Percentiles rank a stretch among this genome's conserved stretches.
These are phyloP conservation scores for Scaptomyza parva DNA, from an alignment of 2,888 invertebrate species.

Conservation along the genomic window DNA sequence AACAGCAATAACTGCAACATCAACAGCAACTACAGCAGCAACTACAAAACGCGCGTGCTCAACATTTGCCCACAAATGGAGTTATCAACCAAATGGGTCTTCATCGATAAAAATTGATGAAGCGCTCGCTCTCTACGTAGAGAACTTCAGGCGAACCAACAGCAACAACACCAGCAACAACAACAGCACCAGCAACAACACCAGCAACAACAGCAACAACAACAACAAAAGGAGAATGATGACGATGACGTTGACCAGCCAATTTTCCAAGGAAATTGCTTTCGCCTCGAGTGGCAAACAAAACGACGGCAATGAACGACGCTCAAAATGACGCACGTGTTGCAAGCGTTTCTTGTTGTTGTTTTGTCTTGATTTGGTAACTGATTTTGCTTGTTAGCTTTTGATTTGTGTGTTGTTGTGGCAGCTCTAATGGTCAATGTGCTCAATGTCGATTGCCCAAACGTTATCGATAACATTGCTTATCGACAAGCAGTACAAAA, in stretches of 20 bases:
- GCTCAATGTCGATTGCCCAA: constrained; percentile 10
- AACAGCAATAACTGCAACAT: constrained; percentile 58
- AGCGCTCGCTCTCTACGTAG: constrained; percentile 72
- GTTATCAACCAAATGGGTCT: constrained; percentile 85
- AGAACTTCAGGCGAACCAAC: constrained; percentile 53
- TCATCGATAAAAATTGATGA: constrained; percentile 81
- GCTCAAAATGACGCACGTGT: constrained; percentile 42
- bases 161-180: background rate
- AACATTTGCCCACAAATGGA: constrained; percentile 84
- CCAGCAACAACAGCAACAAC: background rate
- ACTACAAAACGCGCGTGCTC: constrained; percentile 81
- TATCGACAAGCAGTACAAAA: constrained; percentile 3
- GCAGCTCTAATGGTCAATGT: constrained; percentile 47
- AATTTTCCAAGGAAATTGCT: constrained; percentile 82
- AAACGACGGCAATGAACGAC: constrained; percentile 55
- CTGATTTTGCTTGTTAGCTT: constrained; percentile 61
- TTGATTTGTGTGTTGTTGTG: constrained; percentile 43
- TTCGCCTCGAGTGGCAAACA: constrained; percentile 74
- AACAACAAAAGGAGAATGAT: constrained; percentile 1
- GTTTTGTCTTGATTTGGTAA: constrained; percentile 38
- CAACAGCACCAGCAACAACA: background rate
- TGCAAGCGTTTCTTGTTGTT: constrained; percentile 23
- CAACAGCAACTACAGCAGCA: constrained; percentile 24
- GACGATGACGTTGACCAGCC: constrained; percentile 42
- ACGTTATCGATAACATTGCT: constrained; percentile 11